These are phyloP conservation scores for Esox niger DNA, from an alignment of 2,113 vertebrate genomes.

Conservation along the genomic window DNA sequence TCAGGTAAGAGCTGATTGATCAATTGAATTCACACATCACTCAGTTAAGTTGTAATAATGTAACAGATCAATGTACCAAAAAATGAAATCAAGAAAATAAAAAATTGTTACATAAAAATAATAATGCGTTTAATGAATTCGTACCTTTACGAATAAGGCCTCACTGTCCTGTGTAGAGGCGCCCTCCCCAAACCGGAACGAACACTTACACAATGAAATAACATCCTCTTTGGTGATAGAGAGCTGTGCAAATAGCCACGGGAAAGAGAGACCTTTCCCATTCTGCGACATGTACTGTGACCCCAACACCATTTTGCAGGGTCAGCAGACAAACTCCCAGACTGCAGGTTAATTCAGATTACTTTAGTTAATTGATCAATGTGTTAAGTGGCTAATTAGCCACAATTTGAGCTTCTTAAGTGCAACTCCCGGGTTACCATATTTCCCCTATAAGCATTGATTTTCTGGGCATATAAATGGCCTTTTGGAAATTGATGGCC, in stretches of 20 bases:
- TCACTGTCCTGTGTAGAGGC: background rate
- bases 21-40: no score
- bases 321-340: conserved; percentile 80
- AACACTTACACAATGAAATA: background rate
- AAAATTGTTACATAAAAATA: no score
- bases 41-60: no score
- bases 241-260: background rate
- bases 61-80: no score
- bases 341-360: conserved; percentile 80
- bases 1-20: conserved; percentile 73
- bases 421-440: conserved; percentile 74
- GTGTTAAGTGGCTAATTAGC: conserved; percentile 82
- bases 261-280: background rate
- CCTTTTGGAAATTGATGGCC: conserved; percentile 80
- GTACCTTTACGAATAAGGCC: background rate
- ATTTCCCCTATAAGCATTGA: conserved; percentile 74
- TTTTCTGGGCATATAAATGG: conserved; percentile 80
- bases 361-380: conserved; percentile 83
- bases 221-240: background rate
- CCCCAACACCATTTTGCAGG: conserved; percentile 72
- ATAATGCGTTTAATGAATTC: no score
- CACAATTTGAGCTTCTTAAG: conserved; percentile 78
- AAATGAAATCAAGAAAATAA: no score
- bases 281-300: conserved; percentile 49
- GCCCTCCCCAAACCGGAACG: background rate